Conservation (phyloP, 2,888 invertebrate genomes). For the Actias luna region DNA sequence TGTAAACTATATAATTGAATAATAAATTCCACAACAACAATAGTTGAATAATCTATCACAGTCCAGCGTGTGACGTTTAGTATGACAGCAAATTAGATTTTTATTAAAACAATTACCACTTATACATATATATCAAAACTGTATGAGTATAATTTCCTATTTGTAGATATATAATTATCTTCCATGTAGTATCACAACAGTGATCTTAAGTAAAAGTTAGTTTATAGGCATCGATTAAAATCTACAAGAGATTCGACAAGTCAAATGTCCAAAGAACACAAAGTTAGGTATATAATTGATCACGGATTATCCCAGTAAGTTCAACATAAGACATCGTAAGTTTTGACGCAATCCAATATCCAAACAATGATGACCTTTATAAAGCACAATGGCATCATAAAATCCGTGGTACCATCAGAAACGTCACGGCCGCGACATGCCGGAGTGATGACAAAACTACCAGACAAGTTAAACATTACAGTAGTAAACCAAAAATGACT, state of each 20-base stretch:
- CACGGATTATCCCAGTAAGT: not conserved
- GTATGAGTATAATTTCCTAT: too few species aligned
- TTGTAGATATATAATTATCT: not conserved
- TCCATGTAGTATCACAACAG: not conserved
- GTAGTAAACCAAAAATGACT: constrained; percentile 36
- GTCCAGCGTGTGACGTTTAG: not conserved
- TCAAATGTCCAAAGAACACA: not conserved
- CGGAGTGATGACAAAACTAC: constrained; percentile 51
- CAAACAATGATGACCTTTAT: constrained; percentile 34
- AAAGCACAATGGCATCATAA: constrained; percentile 2
- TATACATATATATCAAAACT: not conserved
- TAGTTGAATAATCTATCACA: not conserved
- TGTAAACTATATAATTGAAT: not conserved
- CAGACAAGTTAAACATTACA: constrained; percentile 37
- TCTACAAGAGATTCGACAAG: not conserved
- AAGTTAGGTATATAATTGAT: not conserved
- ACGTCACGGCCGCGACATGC: constrained; percentile 38
- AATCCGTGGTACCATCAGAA: constrained; percentile 56
- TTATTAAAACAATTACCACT: not conserved
- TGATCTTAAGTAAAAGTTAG: not conserved
- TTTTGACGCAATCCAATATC: constrained; percentile 16
- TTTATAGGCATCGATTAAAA: not conserved
- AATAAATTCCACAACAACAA: not conserved
- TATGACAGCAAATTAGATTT: not conserved
- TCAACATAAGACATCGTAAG: not conserved